phyloP scores from a whole-genome alignment of 30 jellyfish, hydroid and myxozoan species.

The Hydractinia symbiolongicarpus region DNA sequence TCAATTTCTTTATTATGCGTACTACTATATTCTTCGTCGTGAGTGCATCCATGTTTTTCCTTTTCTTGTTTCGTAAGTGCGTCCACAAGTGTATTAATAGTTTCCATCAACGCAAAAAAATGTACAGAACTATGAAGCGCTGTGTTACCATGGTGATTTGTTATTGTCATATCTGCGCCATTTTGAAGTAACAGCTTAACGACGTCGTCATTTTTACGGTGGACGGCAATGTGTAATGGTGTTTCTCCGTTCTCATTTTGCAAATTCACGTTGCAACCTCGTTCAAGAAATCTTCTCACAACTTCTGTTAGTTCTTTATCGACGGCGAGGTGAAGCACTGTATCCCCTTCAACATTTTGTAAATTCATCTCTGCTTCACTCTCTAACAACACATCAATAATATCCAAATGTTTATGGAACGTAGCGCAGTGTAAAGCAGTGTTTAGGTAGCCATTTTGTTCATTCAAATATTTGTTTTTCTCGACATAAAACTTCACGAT shows the following conservation, averaged over 20 bases:
- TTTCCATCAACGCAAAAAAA: not conserved
- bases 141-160: conserved; percentile 17
- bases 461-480: conserved; percentile 2
- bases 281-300: not conserved
- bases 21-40: not conserved
- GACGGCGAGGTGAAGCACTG: conserved; percentile 39
- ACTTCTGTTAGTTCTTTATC: conserved; percentile 8
- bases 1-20: too few relatives aligned
- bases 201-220: conserved; percentile 21
- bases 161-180: conserved; percentile 27
- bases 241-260: conserved; percentile 37
- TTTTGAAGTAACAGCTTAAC: conserved; percentile 21
- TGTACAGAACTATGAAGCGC: conserved; percentile 11
- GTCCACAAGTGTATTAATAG: not conserved
- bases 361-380: conserved; percentile 23
- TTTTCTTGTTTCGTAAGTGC: not conserved
- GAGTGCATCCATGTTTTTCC: not conserved
- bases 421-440: conserved; percentile 63
- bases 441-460: conserved; percentile 13
- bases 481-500: conserved; percentile 17
- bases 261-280: conserved; percentile 14
- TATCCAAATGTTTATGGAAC: conserved; percentile 14
- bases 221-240: conserved; percentile 42
- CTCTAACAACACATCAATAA: conserved; percentile 13
- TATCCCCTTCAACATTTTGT: conserved; percentile 44